Evolutionary conservation across 2,888 invertebrate genomes (phyloP).

Genomic region (Abrostola triplasia): DNA sequence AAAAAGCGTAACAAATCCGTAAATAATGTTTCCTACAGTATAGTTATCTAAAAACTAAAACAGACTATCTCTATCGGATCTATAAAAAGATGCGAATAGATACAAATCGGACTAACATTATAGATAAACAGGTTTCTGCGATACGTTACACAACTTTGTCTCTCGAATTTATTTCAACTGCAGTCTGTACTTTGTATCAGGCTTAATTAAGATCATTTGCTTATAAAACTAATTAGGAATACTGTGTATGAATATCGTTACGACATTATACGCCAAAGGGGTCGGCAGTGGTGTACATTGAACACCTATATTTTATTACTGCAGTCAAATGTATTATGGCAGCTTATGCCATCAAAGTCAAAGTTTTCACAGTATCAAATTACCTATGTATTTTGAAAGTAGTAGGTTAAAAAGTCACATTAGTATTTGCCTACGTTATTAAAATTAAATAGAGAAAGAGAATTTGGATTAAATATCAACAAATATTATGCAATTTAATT

Average conservation of each 20-base stretch:
- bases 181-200: constrained; percentile 6
- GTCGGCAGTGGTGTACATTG: no score
- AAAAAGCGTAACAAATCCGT: constrained; percentile 48
- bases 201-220: constrained; percentile 2
- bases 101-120: constrained; percentile 27
- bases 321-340: no score
- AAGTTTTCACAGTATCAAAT: no score
- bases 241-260: background rate
- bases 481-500: no score
- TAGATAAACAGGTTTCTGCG: constrained; percentile 33
- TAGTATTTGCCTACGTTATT: no score
- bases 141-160: constrained; percentile 12
- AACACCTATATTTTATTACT: no score
- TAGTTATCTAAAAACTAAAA: constrained; percentile 36
- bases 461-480: no score
- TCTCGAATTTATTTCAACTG: constrained; percentile 9
- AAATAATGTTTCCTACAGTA: constrained; percentile 33
- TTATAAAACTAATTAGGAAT: constrained; percentile 1
- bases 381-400: no score
- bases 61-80: constrained; percentile 21
- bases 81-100: constrained; percentile 27
- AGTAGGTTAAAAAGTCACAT: no score
- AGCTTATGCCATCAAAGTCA: no score
- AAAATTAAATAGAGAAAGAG: no score
- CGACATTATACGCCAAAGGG: no score